Conservation (phyloP, 2,113 vertebrate species). For the Neolamprologus variostigma region DNA sequence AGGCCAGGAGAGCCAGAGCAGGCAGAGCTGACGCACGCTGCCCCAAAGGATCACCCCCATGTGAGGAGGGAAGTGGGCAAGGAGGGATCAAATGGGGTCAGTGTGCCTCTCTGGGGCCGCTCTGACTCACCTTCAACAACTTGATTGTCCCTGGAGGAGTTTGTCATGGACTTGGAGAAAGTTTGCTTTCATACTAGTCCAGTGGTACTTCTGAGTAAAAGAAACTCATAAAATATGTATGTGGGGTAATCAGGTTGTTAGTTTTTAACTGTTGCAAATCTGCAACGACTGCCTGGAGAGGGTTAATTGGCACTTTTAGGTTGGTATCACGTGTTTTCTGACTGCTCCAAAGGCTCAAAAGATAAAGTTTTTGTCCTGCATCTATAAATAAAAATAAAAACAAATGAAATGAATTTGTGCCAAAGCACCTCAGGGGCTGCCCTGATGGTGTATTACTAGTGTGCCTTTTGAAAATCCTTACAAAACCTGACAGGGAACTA, state of each 20-base stretch:
- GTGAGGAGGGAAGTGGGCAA: neutral
- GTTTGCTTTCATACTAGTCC: neutral
- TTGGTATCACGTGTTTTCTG: neutral
- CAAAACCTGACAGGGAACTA: neutral
- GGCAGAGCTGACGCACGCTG: neutral
- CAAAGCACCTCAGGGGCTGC: neutral
- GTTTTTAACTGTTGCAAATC: neutral
- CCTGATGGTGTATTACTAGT: neutral
- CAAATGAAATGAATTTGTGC: neutral
- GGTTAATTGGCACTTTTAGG: neutral
- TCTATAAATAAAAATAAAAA: neutral
- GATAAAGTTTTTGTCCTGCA: neutral
- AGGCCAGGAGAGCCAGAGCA: neutral
- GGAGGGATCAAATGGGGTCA: neutral
- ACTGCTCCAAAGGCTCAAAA: neutral
- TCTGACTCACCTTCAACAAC: constrained; percentile 16
- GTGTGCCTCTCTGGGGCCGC: neutral
- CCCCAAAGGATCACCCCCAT: neutral
- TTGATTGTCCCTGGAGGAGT: neutral
- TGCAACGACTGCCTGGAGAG: neutral
- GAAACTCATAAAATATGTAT: neutral
- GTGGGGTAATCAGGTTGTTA: neutral
- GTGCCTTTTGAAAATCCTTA: neutral
- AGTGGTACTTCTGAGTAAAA: neutral
- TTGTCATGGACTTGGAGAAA: neutral